A percentile compares a stretch with the other conserved stretches of the same genome.
Conservation (phyloP, 2,113 vertebrate species). For the Megaceryle torquata region DNA sequence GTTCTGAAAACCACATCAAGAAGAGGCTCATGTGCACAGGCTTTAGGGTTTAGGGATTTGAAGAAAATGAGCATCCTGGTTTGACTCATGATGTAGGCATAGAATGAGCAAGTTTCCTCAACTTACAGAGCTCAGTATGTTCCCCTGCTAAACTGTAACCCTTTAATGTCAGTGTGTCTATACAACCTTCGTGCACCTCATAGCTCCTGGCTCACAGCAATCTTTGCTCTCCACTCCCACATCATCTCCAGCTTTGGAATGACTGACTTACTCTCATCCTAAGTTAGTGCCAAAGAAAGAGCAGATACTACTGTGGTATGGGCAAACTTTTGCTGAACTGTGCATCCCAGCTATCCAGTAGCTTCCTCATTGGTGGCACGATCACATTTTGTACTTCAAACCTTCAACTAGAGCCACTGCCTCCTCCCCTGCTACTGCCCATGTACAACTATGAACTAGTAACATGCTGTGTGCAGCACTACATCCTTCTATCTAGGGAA, state of each 20-base stretch:
- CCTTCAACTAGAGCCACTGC: background rate
- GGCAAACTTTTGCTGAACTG: background rate
- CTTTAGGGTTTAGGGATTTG: constrained; percentile 35
- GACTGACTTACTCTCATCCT: background rate
- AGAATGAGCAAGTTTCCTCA: constrained; percentile 26
- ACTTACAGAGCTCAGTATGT: background rate
- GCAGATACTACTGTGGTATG: fast-evolving
- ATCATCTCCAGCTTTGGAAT: background rate
- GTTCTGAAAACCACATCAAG: constrained; percentile 45
- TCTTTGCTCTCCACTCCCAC: background rate
- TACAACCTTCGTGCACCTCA: background rate
- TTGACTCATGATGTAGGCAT: constrained; percentile 41
- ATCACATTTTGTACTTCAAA: background rate
- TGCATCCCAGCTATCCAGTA: background rate
- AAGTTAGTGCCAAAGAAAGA: background rate
- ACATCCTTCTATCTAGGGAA: background rate
- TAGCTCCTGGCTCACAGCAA: background rate
- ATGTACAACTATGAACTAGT: background rate
- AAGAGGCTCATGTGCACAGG: background rate
- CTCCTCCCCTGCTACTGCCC: background rate
- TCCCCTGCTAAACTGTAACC: background rate
- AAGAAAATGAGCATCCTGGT: constrained; percentile 15
- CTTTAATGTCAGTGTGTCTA: background rate
- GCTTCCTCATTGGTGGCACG: background rate
- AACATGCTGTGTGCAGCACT: background rate